Conservation (phyloP, 2,888 invertebrate genomes). For the Nematopogon swammerdamellus region DNA sequence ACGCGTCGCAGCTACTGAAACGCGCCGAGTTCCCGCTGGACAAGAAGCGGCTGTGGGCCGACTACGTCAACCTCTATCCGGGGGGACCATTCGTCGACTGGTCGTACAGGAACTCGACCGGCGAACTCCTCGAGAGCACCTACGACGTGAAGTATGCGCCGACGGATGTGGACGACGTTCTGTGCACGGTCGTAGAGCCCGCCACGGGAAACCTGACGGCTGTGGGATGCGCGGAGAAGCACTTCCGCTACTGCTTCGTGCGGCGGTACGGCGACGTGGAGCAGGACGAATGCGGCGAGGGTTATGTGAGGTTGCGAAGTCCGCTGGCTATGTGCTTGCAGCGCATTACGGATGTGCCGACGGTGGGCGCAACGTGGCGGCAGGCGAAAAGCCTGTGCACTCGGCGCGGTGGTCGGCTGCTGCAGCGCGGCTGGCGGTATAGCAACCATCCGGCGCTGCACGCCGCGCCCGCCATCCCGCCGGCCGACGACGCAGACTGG, state of each 20-base stretch:
- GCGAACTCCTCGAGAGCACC: conserved; percentile 20
- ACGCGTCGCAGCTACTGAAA: conserved; percentile 24
- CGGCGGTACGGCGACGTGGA: conserved; percentile 24
- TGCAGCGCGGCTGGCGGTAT: conserved; percentile 42
- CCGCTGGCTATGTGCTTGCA: conserved; percentile 34
- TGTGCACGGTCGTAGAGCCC: conserved; percentile 32
- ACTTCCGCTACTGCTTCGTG: conserved; percentile 39
- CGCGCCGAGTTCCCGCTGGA: conserved; percentile 23
- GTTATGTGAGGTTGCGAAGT: conserved; percentile 26
- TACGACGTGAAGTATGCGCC: conserved; percentile 24
- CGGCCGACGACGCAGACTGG: background rate
- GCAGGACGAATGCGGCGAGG: conserved; percentile 23
- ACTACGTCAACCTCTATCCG: conserved; percentile 35
- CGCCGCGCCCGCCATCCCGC: background rate
- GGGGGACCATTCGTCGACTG: conserved; percentile 42
- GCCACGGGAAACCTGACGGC: conserved; percentile 24
- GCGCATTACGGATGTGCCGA: conserved; percentile 17
- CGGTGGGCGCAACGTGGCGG: conserved; percentile 36
- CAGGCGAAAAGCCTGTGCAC: conserved; percentile 30
- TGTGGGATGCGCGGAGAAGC: conserved; percentile 28
- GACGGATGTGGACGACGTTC: conserved; percentile 20
- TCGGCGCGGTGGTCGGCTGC: conserved; percentile 24
- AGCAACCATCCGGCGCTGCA: conserved; percentile 26
- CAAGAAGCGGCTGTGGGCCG: conserved; percentile 34
- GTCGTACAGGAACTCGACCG: conserved; percentile 28